Base-by-base conservation (phyloP, 2,888 invertebrate genomes). In the Drosophila eohydei region DNA sequence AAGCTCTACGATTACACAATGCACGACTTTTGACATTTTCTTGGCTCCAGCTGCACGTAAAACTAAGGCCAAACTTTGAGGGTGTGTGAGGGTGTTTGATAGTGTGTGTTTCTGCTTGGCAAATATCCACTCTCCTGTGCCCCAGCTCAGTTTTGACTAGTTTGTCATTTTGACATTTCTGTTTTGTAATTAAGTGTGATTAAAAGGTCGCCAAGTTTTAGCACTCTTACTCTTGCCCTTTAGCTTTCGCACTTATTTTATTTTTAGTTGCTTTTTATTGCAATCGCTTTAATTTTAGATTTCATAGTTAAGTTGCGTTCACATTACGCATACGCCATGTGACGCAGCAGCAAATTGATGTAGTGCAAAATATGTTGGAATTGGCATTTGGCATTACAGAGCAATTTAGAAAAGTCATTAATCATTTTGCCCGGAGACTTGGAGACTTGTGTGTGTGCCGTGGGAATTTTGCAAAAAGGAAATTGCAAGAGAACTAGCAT, bases 161-260 rank as follows among this genome's bases (percentile, higher is more conserved):
- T 65, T 60, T 80, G 75, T 69, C 82, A 75, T 61, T 74, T 56
- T 81, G 84, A 70, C 79, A 81, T 81, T 83, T 81, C 55, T 61
- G 36, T 67, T 54, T 80, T 61, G 56, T 64, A 75, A 78, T 80
- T 79, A 70, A 79, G 73, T 73, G 56, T 71, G 84, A 71, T 83
- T 70, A 62, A 81, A 80, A 78, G 68, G 69, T 77, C 79, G 54
- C 60, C 41, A 50, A 32, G 50, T 54, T 58, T 38, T 7, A 55
- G 16, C 16, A 26, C 32, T 55, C 8, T 48, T 16, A n/a, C 16
- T 16, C 12, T 26, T 11, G 8, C 9, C 34, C 9, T 34, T 34
- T 9, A 2, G 8, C 9, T 8, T 8, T n/a, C 26, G 0, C n/a
- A 69, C 12, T 8, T 26, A 5, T 11, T 34, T 46, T 54, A 54